Evolutionary conservation across 2,888 invertebrate species (phyloP), one percentile per base, ranked within the genome.

Genomic region (Hypena proboscidalis): DNA sequence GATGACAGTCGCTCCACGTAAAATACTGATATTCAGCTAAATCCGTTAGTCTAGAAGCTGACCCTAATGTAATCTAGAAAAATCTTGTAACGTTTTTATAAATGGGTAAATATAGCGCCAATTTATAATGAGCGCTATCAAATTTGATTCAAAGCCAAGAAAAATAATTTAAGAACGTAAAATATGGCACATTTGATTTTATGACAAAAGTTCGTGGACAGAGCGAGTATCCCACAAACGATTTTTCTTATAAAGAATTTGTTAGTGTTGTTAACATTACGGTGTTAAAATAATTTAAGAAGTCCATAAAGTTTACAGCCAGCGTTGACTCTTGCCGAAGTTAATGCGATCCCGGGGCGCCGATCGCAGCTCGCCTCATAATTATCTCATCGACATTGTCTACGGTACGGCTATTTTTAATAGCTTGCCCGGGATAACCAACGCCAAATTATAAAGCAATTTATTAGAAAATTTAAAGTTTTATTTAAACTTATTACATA

Each of bases 261-360:
- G 79, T 80, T 80, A 77, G 77, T 80, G 74, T 80, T 79, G 79
- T 83, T 80, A 81, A 77, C 77, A 77, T 78, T 80, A 82, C 73
- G 77, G 77, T 67, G 80, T 77, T 81, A 77, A 83, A 83, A 84
- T 85, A 81, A 88, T 86, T 84, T 84, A 85, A 79, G 74, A 69
- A 67, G 67, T 72, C 73, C 54, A 82, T 88, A 83, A 89, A 87
- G 72, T 84, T 85, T 84, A 88, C 70, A 80, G 71, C 80, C 73
- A 62, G 52, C 73, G 74, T 74, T 83, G 83, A 82, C 77, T 76
- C 66, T 77, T 74, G 70, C 56, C 69, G 67, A 75, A 80, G 80
- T 78, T 85, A 83, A 85, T 80, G 78, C 77, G 73, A 80, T 80
- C 74, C 70, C 58, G 70, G 58, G 53, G 70, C 72, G 60, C 62